Evolutionary conservation across 2,888 invertebrate species (phyloP).

Genomic region (Gasteruption jaculator): DNA sequence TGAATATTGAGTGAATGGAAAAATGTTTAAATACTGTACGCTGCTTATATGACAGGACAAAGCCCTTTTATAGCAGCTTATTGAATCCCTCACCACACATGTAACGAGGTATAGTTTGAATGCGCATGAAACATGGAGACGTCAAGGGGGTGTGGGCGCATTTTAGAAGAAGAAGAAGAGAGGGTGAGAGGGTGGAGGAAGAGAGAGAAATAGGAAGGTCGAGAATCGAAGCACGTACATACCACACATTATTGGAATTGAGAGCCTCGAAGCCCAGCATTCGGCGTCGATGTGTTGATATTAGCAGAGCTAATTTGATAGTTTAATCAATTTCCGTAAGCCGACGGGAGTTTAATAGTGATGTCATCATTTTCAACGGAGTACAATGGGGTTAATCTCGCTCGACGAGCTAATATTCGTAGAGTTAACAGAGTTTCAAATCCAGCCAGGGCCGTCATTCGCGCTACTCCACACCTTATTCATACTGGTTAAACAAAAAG

Average conservation of each 20-base stretch:
- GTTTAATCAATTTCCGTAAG: conserved; percentile 52
- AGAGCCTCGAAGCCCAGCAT: conserved; percentile 13
- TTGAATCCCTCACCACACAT: too few relatives aligned
- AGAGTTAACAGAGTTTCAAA: conserved; percentile 51
- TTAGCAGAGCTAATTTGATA: conserved; percentile 52
- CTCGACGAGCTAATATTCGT: conserved; percentile 51
- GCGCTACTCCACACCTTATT: too few relatives aligned
- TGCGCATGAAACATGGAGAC: too few relatives aligned
- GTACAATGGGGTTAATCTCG: conserved; percentile 50
- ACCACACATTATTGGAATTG: too few relatives aligned
- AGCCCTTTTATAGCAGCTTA: too few relatives aligned
- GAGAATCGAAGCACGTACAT: neutral
- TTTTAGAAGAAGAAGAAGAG: conserved; percentile 22
- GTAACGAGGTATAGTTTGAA: too few relatives aligned
- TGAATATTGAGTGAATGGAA: too few relatives aligned
- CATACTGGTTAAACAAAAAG: too few relatives aligned
- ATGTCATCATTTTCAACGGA: conserved; percentile 51
- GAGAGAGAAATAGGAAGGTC: conserved; percentile 5
- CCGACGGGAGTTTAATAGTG: conserved; percentile 51
- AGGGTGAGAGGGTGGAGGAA: conserved; percentile 8
- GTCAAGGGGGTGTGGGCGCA: too few relatives aligned
- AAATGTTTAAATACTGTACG: too few relatives aligned
- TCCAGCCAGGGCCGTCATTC: conserved; percentile 42
- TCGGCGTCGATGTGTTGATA: conserved; percentile 43
- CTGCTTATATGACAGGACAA: too few relatives aligned